These are phyloP conservation scores for Lagorchestes hirsutus DNA, from an alignment of 2,797 vertebrate species.

Conservation along the genomic window DNA sequence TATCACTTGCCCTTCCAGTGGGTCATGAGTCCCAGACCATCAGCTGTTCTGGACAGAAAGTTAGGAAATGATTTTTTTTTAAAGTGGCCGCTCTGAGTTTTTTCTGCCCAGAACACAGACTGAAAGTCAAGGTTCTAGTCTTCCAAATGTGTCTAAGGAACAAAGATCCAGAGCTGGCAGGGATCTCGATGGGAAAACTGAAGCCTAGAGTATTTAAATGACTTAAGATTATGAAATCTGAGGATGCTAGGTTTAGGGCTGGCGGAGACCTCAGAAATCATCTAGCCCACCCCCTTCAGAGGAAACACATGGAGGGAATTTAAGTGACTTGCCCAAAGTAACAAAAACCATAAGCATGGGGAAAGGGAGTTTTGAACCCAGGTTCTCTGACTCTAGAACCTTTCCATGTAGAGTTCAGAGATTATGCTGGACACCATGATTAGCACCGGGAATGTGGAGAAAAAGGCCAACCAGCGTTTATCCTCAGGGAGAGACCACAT, in stretches of 20 bases:
- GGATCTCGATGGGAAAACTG: background rate
- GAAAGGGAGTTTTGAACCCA: background rate
- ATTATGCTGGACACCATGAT: background rate
- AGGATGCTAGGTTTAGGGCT: background rate
- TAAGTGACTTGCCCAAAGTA: background rate
- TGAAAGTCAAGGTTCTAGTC: background rate
- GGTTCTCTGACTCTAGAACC: background rate
- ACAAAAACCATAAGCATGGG: accelerated
- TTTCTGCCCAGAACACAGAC: conserved; percentile 36
- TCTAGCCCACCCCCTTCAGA: background rate
- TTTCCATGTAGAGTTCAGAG: background rate
- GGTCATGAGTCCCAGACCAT: background rate
- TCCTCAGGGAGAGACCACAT: background rate
- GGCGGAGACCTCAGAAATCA: background rate
- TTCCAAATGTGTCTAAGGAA: background rate
- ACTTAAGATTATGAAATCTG: background rate
- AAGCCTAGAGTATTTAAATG: background rate
- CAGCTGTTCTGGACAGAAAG: background rate
- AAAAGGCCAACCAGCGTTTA: background rate
- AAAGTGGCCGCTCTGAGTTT: background rate
- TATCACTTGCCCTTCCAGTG: background rate
- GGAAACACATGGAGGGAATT: background rate
- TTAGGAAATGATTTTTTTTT: conserved; percentile 28
- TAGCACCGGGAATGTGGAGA: background rate
- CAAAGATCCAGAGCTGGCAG: background rate